Evolutionary conservation across 2,888 invertebrate genomes (phyloP).

Genomic region (Isoperla grammatica): DNA sequence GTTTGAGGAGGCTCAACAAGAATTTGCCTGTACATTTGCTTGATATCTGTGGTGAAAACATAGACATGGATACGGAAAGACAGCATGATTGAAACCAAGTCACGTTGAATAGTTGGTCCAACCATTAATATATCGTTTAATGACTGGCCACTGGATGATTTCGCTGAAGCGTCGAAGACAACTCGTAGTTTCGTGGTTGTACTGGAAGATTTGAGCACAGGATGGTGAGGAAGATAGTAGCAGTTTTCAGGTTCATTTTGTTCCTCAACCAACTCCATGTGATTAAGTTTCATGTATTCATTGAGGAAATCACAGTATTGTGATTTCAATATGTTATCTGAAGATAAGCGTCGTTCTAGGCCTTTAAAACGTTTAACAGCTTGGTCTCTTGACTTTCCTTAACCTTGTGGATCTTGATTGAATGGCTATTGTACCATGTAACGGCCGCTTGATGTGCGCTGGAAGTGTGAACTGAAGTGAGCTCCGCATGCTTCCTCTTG

Average conservation of each 20-base stretch:
- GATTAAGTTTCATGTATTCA: not conserved
- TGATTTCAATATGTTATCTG: not conserved
- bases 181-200: not conserved
- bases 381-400: not conserved
- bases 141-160: not conserved
- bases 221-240: constrained; percentile 4
- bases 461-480: no score
- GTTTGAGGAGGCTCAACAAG: not conserved
- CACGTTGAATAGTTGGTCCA: no score
- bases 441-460: no score
- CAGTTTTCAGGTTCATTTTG: not conserved
- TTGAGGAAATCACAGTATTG: not conserved
- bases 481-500: no score
- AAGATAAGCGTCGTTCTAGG: not conserved
- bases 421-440: no score
- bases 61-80: no score
- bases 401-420: not conserved
- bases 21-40: not conserved
- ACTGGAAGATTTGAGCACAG: not conserved
- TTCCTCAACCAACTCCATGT: not conserved
- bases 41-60: not conserved
- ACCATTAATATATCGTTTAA: not conserved
- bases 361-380: not conserved
- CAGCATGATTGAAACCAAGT: not conserved
- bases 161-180: not conserved